A percentile compares a stretch with the other conserved stretches of the same genome.
phyloP scores from a whole-genome alignment of 2,888 invertebrate genomes.

The Apotomis betuletana region DNA sequence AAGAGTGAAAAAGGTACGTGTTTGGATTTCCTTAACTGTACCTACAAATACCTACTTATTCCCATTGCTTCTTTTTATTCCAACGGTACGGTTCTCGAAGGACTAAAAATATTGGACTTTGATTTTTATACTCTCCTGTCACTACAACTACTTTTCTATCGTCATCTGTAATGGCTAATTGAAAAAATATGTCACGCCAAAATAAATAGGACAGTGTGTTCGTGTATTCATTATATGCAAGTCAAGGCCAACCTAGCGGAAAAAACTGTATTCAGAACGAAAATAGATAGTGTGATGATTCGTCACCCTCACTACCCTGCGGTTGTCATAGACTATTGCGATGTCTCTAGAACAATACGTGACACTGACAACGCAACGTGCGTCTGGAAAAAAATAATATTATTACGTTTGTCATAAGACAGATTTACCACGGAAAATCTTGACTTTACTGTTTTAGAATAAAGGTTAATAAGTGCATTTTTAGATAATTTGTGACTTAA shows the following conservation, averaged over 20 bases:
- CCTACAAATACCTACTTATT: too few relatives aligned
- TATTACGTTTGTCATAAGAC: too few relatives aligned
- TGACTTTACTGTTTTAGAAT: too few relatives aligned
- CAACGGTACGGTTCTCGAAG: too few relatives aligned
- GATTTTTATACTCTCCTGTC: neutral
- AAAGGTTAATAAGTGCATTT: too few relatives aligned
- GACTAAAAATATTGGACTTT: too few relatives aligned
- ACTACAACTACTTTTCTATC: neutral
- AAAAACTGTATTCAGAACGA: conserved; percentile 48
- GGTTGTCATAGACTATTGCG: conserved; percentile 40
- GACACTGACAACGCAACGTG: neutral
- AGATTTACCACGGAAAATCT: too few relatives aligned
- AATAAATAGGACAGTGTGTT: conserved; percentile 46
- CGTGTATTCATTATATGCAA: conserved; percentile 47
- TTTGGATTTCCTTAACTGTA: too few relatives aligned
- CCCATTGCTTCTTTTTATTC: too few relatives aligned
- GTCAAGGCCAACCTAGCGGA: conserved; percentile 52
- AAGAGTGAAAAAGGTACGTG: too few relatives aligned
- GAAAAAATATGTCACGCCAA: conserved; percentile 41
- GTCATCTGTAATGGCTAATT: conserved; percentile 24
- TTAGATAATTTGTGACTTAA: too few relatives aligned
- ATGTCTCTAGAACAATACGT: conserved; percentile 30
- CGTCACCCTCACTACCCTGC: conserved; percentile 47
- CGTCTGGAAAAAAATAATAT: too few relatives aligned
- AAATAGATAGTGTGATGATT: conserved; percentile 49